Evolutionary conservation across 2,113 vertebrate genomes (phyloP), one percentile per base, ranked within the genome.

Genomic region (Crypturellus undulatus): DNA sequence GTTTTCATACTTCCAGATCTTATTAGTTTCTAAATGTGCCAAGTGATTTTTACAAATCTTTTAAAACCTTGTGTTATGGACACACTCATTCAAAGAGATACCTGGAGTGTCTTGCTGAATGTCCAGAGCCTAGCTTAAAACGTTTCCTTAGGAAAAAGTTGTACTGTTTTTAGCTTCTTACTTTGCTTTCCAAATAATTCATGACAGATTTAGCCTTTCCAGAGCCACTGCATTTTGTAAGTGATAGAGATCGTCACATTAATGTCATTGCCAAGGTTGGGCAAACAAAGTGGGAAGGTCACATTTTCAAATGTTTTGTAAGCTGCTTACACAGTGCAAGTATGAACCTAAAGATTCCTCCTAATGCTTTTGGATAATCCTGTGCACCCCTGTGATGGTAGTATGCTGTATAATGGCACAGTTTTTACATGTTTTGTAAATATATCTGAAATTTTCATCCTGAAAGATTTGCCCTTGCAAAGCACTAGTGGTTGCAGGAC

Each of bases 1-100:
- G 62, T 95, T 94, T 91, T 95, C 40, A 22, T 90, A 62, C 77
- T 88, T 96, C 79, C 63, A 97, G 76, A 86, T 90, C 51, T 86
- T 92, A 88, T 54, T 94, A 84, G 63, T 79, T 94, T 93, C 94
- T 69, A 45, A 84, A 91, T 68, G 34, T 84, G 63, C 87, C 87
- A 78, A 69, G 40, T 95, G 75, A 76, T 81, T 94, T 89, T 69
- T 80, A 83, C 65, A 68, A 64, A n/a, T 49, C 49, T 49, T 49
- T 4, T 49, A 49, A 43, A 15, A 36, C 84, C 36, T 64, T 60
- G 14, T 86, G 51, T 49, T 52, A 77, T 68, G 43, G 79, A 93
- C 64, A 30, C 85, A 86, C 70, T 94, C 16, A 62, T 88, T 92
- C 43, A 84, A 24, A 59, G 5, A 56, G 20, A n/a, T 56, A 83